Percentiles rank a stretch among this genome's conserved stretches.
These are phyloP conservation scores for Patagioenas fasciata DNA, from an alignment of 2,113 vertebrate species.

Conservation along the genomic window DNA sequence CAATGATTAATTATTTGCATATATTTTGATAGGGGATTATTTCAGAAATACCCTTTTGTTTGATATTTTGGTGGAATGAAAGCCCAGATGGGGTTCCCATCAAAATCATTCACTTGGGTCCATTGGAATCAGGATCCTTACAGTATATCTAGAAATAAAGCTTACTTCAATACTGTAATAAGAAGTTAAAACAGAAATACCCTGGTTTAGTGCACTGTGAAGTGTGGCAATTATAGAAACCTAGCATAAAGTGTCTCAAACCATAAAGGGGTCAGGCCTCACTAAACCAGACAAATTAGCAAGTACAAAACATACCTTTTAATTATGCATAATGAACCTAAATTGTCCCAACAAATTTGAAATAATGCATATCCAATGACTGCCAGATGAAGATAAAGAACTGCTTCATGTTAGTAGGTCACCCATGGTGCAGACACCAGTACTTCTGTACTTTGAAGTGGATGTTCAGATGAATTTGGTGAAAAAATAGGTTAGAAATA, in stretches of 20 bases:
- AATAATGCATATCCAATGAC: not conserved
- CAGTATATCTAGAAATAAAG: not conserved
- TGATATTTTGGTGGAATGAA: not conserved
- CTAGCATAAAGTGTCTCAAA: not conserved
- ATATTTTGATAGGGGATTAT: not conserved
- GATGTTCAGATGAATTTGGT: not conserved
- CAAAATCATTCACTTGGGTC: not conserved
- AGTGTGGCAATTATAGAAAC: not conserved
- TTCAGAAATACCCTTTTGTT: not conserved
- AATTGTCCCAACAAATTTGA: not conserved
- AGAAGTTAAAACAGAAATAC: not conserved
- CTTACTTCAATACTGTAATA: not conserved
- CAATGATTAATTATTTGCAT: not conserved
- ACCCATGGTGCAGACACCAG: not conserved
- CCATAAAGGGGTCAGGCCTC: not conserved
- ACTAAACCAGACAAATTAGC: slow-evolving; percentile 3
- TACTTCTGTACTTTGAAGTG: not conserved
- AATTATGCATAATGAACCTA: not conserved
- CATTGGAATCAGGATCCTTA: not conserved
- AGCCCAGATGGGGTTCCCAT: not conserved
- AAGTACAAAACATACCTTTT: not conserved
- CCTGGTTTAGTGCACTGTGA: not conserved
- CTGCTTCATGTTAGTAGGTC: not conserved
- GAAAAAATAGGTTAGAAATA: not conserved
- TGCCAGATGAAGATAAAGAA: not conserved